Percentiles rank a stretch among this genome's conserved stretches.
Conservation (phyloP, 2,797 vertebrate genomes). For the Spondyliosoma cantharus region DNA sequence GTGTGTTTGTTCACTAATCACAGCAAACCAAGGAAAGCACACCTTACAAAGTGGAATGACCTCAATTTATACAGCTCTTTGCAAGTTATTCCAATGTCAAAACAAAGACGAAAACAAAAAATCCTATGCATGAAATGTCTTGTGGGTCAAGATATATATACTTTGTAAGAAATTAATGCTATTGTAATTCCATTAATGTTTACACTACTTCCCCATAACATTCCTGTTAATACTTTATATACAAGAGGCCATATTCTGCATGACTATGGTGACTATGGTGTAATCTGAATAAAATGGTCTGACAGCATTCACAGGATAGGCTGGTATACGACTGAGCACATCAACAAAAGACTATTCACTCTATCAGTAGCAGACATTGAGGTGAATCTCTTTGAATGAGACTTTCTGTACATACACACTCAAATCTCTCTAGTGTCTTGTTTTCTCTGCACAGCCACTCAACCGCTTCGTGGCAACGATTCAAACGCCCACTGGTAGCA, state of each 20-base stretch:
- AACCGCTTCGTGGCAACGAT: slow-evolving; percentile 52
- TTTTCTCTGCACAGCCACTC: slow-evolving; percentile 59
- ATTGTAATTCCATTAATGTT: slow-evolving; percentile 79
- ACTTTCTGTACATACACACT: slow-evolving; percentile 49
- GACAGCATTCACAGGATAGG: slow-evolving; percentile 54
- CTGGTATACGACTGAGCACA: slow-evolving; percentile 61
- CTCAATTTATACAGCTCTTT: slow-evolving; percentile 81
- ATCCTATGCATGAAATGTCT: slow-evolving; percentile 83
- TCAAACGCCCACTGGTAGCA: slow-evolving; percentile 58
- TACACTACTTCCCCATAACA: slow-evolving; percentile 73
- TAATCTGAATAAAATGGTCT: slow-evolving; percentile 64
- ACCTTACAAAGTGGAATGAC: slow-evolving; percentile 82
- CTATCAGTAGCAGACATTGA: slow-evolving; percentile 58
- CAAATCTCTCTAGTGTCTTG: slow-evolving; percentile 51
- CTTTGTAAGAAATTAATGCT: slow-evolving; percentile 77
- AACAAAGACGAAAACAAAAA: slow-evolving; percentile 67
- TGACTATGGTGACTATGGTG: slow-evolving; percentile 69
- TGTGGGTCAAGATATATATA: slow-evolving; percentile 79
- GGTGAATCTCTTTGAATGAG: slow-evolving; percentile 35
- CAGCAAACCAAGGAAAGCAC: slow-evolving; percentile 81
- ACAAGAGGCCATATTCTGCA: slow-evolving; percentile 76
- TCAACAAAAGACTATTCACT: slow-evolving; percentile 39
- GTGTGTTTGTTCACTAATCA: slow-evolving; percentile 71
- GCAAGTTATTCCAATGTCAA: slow-evolving; percentile 75
- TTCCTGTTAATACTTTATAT: slow-evolving; percentile 70